A percentile compares a stretch with the other conserved stretches of the same genome.
These are phyloP conservation scores for Chelonia mydas DNA, from an alignment of 2,797 vertebrate genomes.

Conservation along the genomic window DNA sequence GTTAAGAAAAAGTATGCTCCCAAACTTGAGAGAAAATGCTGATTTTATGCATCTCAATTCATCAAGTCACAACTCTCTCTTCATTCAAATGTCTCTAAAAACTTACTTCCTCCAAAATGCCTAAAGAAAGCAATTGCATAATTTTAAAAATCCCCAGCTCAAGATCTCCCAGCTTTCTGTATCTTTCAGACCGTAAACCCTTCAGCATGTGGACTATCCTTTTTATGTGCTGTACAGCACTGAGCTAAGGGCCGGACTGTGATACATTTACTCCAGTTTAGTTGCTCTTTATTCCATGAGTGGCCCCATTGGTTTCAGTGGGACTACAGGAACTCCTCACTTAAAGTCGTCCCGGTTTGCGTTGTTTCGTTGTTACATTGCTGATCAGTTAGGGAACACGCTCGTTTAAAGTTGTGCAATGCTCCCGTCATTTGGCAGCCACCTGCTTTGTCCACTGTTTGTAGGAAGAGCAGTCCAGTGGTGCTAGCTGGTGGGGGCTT, in stretches of 20 bases:
- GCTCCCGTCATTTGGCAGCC: no score
- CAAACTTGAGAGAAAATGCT: neutral
- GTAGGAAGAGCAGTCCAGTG: no score
- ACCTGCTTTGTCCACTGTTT: no score
- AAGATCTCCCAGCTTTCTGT: neutral
- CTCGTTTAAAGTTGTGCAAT: no score
- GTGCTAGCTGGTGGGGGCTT: no score
- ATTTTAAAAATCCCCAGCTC: neutral
- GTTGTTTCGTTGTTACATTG: no score
- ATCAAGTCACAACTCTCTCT: neutral
- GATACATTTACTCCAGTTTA: neutral
- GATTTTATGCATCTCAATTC: neutral
- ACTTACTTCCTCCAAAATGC: neutral
- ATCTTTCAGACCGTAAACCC: neutral
- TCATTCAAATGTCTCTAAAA: neutral
- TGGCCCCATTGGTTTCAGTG: neutral
- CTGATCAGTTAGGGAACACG: no score
- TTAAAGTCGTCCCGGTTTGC: no score
- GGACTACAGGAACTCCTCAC: no score
- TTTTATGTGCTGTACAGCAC: neutral
- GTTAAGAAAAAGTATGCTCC: neutral
- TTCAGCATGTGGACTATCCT: accelerated
- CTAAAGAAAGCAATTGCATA: neutral
- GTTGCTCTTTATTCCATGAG: neutral
- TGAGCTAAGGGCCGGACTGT: neutral